Evolutionary conservation across 1,140 invertebrate species (phyloP).

Genomic region (Choristoneura fumiferana): DNA sequence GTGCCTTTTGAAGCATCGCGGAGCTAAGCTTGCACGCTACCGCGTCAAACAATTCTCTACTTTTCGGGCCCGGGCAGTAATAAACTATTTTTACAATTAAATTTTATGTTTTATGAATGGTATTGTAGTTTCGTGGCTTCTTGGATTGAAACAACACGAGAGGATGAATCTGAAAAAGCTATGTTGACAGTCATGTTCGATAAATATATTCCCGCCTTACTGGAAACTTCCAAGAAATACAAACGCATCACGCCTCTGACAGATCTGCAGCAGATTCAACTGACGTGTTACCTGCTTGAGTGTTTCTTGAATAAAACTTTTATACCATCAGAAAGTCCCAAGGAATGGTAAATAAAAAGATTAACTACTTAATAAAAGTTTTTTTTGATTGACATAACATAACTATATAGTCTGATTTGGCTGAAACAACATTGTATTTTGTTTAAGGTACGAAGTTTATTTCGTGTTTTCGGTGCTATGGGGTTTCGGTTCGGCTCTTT

Average conservation of each 20-base stretch:
- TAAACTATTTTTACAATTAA: too few relatives aligned
- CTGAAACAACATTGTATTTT: background rate
- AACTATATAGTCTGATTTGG: too few relatives aligned
- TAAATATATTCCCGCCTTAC: slow-evolving; percentile 93
- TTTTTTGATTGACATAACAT: too few relatives aligned
- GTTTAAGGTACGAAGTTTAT: slow-evolving; percentile 90
- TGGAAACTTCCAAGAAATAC: slow-evolving; percentile 91
- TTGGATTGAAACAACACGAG: slow-evolving; percentile 93
- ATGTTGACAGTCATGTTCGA: slow-evolving; percentile 94
- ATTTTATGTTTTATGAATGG: too few relatives aligned
- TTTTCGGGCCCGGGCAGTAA: too few relatives aligned
- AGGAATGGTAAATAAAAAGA: slow-evolving; percentile 83
- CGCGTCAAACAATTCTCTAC: too few relatives aligned
- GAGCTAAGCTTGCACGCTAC: too few relatives aligned
- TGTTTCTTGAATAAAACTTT: slow-evolving; percentile 90
- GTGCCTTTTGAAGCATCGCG: too few relatives aligned
- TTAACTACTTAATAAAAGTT: too few relatives aligned
- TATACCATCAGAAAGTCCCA: slow-evolving; percentile 91
- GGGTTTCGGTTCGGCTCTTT: slow-evolving; percentile 95
- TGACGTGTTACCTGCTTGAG: slow-evolving; percentile 93
- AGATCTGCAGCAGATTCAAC: slow-evolving; percentile 94
- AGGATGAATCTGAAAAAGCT: slow-evolving; percentile 84
- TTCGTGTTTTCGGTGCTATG: slow-evolving; percentile 95
- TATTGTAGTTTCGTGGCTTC: slow-evolving; percentile 87
- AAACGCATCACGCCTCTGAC: slow-evolving; percentile 95